Evolutionary conservation across 1,140 invertebrate genomes (phyloP), one percentile per base, ranked within the genome.

Genomic region (Drosophila kohkoa): DNA sequence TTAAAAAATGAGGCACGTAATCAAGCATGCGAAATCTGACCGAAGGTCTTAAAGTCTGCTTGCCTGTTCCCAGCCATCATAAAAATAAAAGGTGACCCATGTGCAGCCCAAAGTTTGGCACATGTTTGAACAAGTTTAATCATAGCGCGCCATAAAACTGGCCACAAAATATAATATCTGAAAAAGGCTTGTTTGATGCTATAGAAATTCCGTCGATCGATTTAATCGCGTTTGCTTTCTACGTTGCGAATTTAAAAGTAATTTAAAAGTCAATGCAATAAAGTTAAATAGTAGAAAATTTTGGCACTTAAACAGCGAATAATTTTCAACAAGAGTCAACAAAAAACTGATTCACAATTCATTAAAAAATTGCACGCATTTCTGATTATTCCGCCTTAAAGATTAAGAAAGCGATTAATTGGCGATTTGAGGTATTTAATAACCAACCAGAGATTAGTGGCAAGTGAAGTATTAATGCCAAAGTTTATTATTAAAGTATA

Each of bases 1-100:
- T 25, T 25, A 25, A 25, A 25, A 68, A 30, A 60, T 57, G 38
- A 68, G 67, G 62, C 71, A 71, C 77, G 69, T 77, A 83, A 86
- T 82, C 79, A 63, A 16, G 16, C 58, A 63, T 62, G 38, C 54
- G 25, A 55, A 74, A 75, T 62, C 55, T 62, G 51, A 20, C 25
- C 64, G 67, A 62, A 79, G 48, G 59, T 72, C 57, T 38, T 45
- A 43, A 59, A 59, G 32, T 35, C 30, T 20, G 41, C 30, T 63
- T 28, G 0, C 46, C 30, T 38, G 8, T 10, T 28, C 16, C 2
- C 1, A 49, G 35, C 16, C 49, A 64, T 30, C 6, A 20, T 38
- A 54, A 54, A 54, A 54, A 16, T 54, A 49, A 20, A 41, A 55
- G 13, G 38, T 58, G 16, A 10, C 11, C 20, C 25, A 46, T 30